phyloP scores from a whole-genome alignment of 2,888 invertebrate genomes.

The Melipona bicolor region DNA sequence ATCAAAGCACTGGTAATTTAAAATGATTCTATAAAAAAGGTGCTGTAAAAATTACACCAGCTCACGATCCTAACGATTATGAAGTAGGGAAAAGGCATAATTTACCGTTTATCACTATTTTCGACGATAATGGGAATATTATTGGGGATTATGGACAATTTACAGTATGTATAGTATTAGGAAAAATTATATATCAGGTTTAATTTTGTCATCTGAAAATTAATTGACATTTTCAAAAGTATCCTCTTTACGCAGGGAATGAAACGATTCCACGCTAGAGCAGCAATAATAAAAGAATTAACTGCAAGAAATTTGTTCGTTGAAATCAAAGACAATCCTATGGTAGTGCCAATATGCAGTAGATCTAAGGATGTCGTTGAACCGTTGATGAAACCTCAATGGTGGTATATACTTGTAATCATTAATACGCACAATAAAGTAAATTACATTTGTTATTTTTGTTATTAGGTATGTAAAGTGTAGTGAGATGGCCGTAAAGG shows the following conservation, averaged over 20 bases:
- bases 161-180: constrained; percentile 83
- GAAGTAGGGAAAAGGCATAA: constrained; percentile 96
- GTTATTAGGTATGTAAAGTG: constrained; percentile 91
- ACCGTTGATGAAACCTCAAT: constrained; percentile 97
- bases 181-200: background rate
- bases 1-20: background rate
- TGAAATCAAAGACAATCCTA: constrained; percentile 94
- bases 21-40: constrained; percentile 86
- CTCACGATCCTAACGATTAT: constrained; percentile 98
- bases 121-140: constrained; percentile 96
- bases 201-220: background rate
- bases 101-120: constrained; percentile 93
- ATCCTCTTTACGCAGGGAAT: constrained; percentile 87
- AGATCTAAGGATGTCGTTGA: constrained; percentile 99
- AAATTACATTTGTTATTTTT: background rate
- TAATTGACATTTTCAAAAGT: background rate
- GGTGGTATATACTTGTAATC: constrained; percentile 86
- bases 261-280: constrained; percentile 96
- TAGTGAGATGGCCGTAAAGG: constrained; percentile 94
- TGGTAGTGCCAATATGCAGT: constrained; percentile 98
- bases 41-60: constrained; percentile 99
- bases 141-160: constrained; percentile 92
- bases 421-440: background rate
- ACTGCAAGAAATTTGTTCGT: constrained; percentile 90
- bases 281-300: constrained; percentile 91